Conservation (phyloP, 2,888 invertebrate species). For the Acronicta aceris region DNA sequence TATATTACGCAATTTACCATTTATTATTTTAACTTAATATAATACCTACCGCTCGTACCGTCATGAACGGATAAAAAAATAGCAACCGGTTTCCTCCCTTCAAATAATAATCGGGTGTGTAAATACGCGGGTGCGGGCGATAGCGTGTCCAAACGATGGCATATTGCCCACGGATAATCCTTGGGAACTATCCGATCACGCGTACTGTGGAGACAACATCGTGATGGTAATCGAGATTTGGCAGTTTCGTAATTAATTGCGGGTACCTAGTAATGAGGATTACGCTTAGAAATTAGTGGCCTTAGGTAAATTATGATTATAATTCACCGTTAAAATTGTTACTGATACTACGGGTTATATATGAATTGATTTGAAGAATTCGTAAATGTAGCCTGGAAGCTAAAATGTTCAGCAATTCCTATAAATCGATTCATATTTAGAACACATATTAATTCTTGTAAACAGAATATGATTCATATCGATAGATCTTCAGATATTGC, state of each 20-base stretch:
- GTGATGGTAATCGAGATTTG: constrained; percentile 46
- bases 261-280: constrained; percentile 30
- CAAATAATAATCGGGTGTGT: constrained; percentile 56
- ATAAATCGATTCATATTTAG: too few relatives aligned
- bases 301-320: neutral
- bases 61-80: constrained; percentile 34
- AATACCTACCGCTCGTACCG: neutral
- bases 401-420: too few relatives aligned
- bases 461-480: too few relatives aligned
- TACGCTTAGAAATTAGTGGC: constrained; percentile 15
- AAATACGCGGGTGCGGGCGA: constrained; percentile 70
- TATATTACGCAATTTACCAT: too few relatives aligned
- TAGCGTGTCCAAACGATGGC: constrained; percentile 70
- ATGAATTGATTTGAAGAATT: too few relatives aligned
- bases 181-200: constrained; percentile 61
- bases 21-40: too few relatives aligned
- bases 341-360: too few relatives aligned
- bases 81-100: constrained; percentile 23
- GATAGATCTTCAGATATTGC: too few relatives aligned
- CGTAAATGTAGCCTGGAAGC: too few relatives aligned
- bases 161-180: constrained; percentile 75
- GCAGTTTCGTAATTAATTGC: constrained; percentile 40
- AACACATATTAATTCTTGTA: too few relatives aligned
- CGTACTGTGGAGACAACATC: constrained; percentile 64
- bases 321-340: too few relatives aligned